A percentile compares a stretch with the other conserved stretches of the same genome.
These are phyloP conservation scores for Embiotoca jacksoni DNA, from an alignment of 2,113 vertebrate genomes.

Conservation along the genomic window DNA sequence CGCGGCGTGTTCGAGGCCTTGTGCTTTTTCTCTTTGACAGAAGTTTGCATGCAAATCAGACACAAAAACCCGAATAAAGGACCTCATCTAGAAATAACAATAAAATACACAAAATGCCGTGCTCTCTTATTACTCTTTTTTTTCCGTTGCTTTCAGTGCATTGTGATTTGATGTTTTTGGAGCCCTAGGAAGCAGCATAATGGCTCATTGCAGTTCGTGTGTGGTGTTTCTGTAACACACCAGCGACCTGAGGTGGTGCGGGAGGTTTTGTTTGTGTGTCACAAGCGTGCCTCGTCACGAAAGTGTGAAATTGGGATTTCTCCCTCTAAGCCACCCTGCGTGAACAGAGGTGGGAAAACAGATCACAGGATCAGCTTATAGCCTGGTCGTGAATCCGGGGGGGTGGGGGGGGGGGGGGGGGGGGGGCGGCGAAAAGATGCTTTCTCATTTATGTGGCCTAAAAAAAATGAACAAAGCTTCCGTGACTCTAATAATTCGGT, in stretches of 20 bases:
- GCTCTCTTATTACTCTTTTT: neutral
- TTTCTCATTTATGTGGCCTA: neutral
- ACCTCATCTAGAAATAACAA: neutral
- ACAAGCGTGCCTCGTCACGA: conserved; percentile 30
- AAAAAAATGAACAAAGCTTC: neutral
- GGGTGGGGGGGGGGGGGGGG: no score
- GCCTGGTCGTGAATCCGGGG: neutral
- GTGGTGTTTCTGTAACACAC: neutral
- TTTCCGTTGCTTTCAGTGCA: neutral
- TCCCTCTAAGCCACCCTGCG: conserved; percentile 32
- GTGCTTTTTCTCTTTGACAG: no score
- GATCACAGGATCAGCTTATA: neutral
- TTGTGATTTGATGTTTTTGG: conserved; percentile 10
- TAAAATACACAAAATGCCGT: neutral
- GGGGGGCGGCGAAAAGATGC: no score
- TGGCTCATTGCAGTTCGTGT: conserved; percentile 25
- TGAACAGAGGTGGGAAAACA: conserved; percentile 31
- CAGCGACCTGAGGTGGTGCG: conserved; percentile 5
- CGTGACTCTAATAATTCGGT: neutral
- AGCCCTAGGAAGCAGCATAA: conserved; percentile 11
- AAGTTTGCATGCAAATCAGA: no score
- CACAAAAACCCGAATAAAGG: no score
- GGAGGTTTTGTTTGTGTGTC: conserved; percentile 16
- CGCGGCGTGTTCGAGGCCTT: no score
- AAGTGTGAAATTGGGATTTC: conserved; percentile 61